Evolutionary conservation across 2,888 invertebrate species (phyloP).

Genomic region (Agriopis leucophaearia): DNA sequence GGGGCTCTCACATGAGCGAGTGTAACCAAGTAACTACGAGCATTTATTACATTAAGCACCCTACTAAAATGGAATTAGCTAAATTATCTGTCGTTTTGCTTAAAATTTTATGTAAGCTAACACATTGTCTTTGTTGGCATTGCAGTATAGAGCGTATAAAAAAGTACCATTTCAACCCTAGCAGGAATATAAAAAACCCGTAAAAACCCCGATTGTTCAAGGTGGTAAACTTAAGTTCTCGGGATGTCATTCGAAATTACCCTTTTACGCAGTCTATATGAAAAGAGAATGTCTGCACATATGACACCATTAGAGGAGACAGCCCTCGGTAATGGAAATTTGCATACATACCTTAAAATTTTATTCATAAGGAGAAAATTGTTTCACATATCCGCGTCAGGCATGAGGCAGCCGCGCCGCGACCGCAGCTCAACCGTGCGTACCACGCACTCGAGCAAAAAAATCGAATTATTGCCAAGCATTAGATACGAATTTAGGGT

Average conservation of each 20-base stretch:
- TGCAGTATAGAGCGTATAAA: conserved; percentile 7
- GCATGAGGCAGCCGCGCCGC: conserved; percentile 35
- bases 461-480: conserved; percentile 79
- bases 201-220: conserved; percentile 48
- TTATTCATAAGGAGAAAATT: conserved; percentile 86
- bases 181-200: conserved; percentile 34
- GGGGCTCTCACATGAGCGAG: conserved; percentile 19
- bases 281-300: conserved; percentile 76
- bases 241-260: conserved; percentile 62
- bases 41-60: conserved; percentile 20
- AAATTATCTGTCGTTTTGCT: conserved; percentile 1
- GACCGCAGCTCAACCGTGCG: conserved; percentile 46
- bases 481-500: conserved; percentile 63
- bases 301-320: conserved; percentile 78
- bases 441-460: conserved; percentile 68
- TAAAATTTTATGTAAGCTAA: conserved; percentile 8
- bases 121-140: conserved; percentile 5
- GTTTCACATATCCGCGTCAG: conserved; percentile 71
- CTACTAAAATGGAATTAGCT: conserved; percentile 24
- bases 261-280: conserved; percentile 71
- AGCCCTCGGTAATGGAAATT: conserved; percentile 80
- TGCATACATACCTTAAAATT: conserved; percentile 84
- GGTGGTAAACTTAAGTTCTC: conserved; percentile 51
- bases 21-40: conserved; percentile 15
- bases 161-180: conserved; percentile 27